Evolutionary conservation across 2,888 invertebrate species (phyloP).

Genomic region (Cantharis nigra): DNA sequence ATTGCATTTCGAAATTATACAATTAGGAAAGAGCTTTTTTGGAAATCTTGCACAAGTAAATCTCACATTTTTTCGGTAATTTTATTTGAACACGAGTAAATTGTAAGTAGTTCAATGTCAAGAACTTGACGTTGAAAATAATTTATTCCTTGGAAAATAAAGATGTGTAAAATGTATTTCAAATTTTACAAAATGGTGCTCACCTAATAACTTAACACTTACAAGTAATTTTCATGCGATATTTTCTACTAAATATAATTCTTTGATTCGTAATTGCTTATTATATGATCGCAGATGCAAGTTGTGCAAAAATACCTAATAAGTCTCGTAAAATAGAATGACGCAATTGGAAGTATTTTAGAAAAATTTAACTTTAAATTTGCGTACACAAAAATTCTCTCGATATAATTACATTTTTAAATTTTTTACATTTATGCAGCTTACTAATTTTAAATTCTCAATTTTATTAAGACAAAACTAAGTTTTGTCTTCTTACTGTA

Average conservation of each 20-base stretch:
- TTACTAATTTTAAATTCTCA: background rate
- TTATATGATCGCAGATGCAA: background rate
- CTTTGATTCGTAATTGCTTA: background rate
- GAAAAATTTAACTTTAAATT: background rate
- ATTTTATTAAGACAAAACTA: too few species aligned
- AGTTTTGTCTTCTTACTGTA: too few species aligned
- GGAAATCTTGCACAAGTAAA: background rate
- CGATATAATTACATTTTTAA: background rate
- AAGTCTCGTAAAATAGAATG: background rate
- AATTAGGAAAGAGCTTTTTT: background rate
- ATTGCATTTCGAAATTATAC: background rate
- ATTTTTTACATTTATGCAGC: background rate
- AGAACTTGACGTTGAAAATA: background rate
- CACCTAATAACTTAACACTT: background rate
- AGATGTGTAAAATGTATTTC: background rate
- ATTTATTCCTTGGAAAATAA: background rate
- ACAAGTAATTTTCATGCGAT: background rate
- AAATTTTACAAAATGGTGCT: background rate
- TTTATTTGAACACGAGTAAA: background rate
- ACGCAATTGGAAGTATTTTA: background rate
- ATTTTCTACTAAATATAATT: background rate
- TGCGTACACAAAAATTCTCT: background rate
- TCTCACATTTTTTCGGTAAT: background rate
- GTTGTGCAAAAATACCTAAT: background rate
- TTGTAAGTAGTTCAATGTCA: background rate